Evolutionary conservation across 2,797 vertebrate genomes (phyloP).

Genomic region (Paramormyrops hopkinsi): DNA sequence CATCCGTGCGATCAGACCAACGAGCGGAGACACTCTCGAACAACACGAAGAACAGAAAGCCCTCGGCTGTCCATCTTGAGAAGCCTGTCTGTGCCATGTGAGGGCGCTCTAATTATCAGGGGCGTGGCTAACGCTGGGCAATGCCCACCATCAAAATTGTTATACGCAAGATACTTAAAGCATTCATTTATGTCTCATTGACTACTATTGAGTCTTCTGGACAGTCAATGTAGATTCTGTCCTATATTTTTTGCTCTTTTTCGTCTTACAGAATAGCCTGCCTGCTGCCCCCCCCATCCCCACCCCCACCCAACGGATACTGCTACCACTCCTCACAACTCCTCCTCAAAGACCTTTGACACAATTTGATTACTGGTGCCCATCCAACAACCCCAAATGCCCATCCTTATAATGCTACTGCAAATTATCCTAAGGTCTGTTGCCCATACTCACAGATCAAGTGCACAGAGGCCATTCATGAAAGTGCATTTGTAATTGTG

Average conservation of each 20-base stretch:
- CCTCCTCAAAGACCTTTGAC: neutral
- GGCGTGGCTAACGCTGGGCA: neutral
- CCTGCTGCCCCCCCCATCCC: neutral
- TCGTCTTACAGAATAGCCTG: neutral
- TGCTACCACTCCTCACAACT: neutral
- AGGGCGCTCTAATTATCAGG: neutral
- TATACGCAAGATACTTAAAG: neutral
- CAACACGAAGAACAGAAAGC: neutral
- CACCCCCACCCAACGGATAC: neutral
- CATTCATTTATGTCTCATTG: neutral
- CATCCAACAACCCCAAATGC: neutral
- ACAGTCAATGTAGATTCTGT: neutral
- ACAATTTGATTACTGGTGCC: neutral
- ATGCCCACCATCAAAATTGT: neutral
- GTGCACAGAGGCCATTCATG: neutral
- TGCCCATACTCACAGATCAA: neutral
- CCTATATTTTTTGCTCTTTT: neutral
- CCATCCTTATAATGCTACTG: neutral
- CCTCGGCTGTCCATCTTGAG: neutral
- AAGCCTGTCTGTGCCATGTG: neutral
- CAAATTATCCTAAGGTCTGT: neutral
- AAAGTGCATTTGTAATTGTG: neutral
- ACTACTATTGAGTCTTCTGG: neutral
- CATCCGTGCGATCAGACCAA: neutral
- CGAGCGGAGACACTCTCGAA: neutral